Base-by-base conservation (phyloP, 92 coral and sea anemone species). In the Phymanthus crucifer region DNA sequence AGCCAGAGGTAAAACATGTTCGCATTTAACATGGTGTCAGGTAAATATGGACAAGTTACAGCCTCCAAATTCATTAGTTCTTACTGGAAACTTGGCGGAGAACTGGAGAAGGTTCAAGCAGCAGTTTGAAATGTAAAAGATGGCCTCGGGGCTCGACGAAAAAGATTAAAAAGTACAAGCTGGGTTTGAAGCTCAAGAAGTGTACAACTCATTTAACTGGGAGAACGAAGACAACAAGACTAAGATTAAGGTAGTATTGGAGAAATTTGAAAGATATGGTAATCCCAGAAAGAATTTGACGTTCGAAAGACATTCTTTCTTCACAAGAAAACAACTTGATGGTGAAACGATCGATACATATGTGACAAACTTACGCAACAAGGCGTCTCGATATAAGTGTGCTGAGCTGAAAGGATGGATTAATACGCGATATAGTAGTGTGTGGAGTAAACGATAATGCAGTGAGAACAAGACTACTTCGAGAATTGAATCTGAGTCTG, bases 21-120 rank as follows among this genome's bases (percentile, higher is more conserved):
- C n/a, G n/a, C n/a, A n/a, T n/a, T n/a, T 38, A 38, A 38, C 16
- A 14, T 50, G 58, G 58, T 50, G 58, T 12, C 58, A 50, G 58
- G 23, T 3, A 50, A 50, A 50, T 3, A 50, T 50, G 23, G 58
- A 50, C 58, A 50, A 50, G 16, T 50, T 50, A 50, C 58, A 50
- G 58, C 58, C 58, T 6, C 58, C 58, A 50, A 50, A 50, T 21
- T 17, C 10, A 50, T 12, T 50, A 21, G 16, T 17, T 6, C 3
- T 50, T 4, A 50, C 58, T 50, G 58, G 58, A 50, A 50, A 50
- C 16, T 12, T 50, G 16, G 58, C 58, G 16, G 23, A 50, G 16
- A 21, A 50, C 58, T 87, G 84, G 83, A 71, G 87, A 70, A 35
- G 87, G 36, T 87, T 87, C 48, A 87, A 83, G 34, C 90, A 83